Evolutionary conservation across 2,888 invertebrate genomes (phyloP).

Genomic region (Pseudanteris insignis): DNA sequence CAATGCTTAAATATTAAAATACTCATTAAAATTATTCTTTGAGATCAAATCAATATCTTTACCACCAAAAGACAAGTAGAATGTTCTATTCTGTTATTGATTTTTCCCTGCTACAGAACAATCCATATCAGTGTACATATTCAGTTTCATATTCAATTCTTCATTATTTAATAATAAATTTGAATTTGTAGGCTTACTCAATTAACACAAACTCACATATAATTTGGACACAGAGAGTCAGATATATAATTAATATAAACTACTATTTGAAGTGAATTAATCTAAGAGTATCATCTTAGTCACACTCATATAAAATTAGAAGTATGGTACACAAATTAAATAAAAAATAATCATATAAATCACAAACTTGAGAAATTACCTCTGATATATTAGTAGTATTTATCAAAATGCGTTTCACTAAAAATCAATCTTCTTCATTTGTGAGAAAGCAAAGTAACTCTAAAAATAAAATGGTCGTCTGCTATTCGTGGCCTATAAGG

Average conservation of each 20-base stretch:
- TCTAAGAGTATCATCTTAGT: no score
- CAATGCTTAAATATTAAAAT: no score
- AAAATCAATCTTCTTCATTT: background rate
- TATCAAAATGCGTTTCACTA: background rate
- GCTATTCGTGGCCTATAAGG: slow-evolving; percentile 28
- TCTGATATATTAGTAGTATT: background rate
- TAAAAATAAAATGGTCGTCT: slow-evolving; percentile 39
- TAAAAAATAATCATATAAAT: background rate
- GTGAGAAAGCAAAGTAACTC: slow-evolving; percentile 9
- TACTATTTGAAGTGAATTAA: no score
- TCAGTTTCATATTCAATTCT: no score
- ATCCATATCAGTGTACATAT: no score
- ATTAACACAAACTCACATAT: background rate
- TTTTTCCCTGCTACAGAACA: slow-evolving; percentile 13
- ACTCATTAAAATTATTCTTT: no score
- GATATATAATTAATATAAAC: background rate
- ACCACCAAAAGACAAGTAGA: no score
- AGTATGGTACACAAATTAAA: no score
- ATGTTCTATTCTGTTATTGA: slow-evolving; percentile 29
- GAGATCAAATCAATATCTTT: no score
- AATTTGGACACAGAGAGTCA: background rate
- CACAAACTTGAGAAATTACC: background rate
- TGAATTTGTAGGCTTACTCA: background rate
- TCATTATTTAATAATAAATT: no score
- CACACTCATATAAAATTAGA: no score